Evolutionary conservation across 2,797 vertebrate species (phyloP).

Genomic region (Protosalanx chinensis): DNA sequence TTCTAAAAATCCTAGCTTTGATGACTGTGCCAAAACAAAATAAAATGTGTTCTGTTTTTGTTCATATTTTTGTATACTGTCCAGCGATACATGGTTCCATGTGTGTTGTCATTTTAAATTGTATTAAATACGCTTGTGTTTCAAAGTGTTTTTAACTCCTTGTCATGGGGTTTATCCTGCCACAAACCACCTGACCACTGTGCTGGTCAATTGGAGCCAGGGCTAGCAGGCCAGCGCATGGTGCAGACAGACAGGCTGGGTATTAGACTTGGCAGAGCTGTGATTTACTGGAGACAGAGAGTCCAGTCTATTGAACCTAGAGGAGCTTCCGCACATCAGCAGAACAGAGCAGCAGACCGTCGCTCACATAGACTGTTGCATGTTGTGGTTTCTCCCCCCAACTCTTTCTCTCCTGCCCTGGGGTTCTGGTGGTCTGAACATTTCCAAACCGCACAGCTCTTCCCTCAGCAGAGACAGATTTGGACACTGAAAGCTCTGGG

Average conservation of each 20-base stretch:
- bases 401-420: slow-evolving; percentile 12
- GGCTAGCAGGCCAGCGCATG: slow-evolving; percentile 25
- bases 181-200: slow-evolving; percentile 17
- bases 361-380: slow-evolving; percentile 46
- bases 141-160: slow-evolving; percentile 3
- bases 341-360: slow-evolving; percentile 29
- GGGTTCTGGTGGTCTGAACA: slow-evolving; percentile 41
- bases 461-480: slow-evolving; percentile 10
- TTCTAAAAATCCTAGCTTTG: too few relatives aligned
- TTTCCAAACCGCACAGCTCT: slow-evolving; percentile 32
- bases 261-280: slow-evolving; percentile 52
- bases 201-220: slow-evolving; percentile 38
- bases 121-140: too few relatives aligned
- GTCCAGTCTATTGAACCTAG: slow-evolving; percentile 45
- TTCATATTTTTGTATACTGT: too few relatives aligned
- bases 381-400: slow-evolving; percentile 39
- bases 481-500: slow-evolving; percentile 38
- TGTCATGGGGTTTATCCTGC: slow-evolving; percentile 33
- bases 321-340: slow-evolving; percentile 40
- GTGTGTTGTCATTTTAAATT: too few relatives aligned
- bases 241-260: slow-evolving; percentile 43
- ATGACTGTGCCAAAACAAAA: too few relatives aligned
- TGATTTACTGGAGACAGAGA: slow-evolving; percentile 61
- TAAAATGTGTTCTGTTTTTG: too few relatives aligned
- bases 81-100: too few relatives aligned